Base-by-base conservation (phyloP, 2,888 invertebrate genomes). In the Charanyca ferruginea region DNA sequence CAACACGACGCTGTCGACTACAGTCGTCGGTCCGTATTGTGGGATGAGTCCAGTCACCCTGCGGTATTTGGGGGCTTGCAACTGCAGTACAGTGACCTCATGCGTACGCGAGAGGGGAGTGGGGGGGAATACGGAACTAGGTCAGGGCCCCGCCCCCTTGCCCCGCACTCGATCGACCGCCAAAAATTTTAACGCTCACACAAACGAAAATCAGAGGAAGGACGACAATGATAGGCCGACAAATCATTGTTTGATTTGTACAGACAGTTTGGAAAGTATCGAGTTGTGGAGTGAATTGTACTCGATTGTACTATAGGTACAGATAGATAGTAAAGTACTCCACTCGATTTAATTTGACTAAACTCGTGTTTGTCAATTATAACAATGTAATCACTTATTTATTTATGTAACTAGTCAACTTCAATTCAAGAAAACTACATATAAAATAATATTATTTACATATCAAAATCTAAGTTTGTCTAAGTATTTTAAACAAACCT, bases 71-170 rank as follows among this genome's bases (percentile, higher is more conserved):
- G 89, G 79, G 82, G 87, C 87, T 90, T 94, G 94, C 95, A 94
- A 90, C 94, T 95, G 94, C 95, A 95, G 94, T 94, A 93, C 95
- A 95, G 89, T 95, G 94, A 95, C 94, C 95, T 91, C 93, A 91
- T 91, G 94, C 93, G 94, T 94, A 95, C 95, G 89, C 89, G 88
- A 90, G 89, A 80, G 88, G 87, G 89, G 84, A 47, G 78, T 71
- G 82, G 80, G 74, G 48, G 70, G 62, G 0, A 5, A 4, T 61
- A 6, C 54, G 84, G 77, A 91, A 88, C 82, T 91, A 79, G 93
- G 94, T 93, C 93, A 93, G 83, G 90, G 90, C 90, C 87, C 90
- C 90, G 84, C 79, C 73, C 74, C 77, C 83, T 82, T 54, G 77
- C 88, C 81, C 90, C 89, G 84, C 86, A 85, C 85, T 86, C 88